Percentiles rank a stretch among this genome's conserved stretches.
These are phyloP conservation scores for Atta cephalotes DNA, from an alignment of 1,140 invertebrate genomes.

Conservation along the genomic window DNA sequence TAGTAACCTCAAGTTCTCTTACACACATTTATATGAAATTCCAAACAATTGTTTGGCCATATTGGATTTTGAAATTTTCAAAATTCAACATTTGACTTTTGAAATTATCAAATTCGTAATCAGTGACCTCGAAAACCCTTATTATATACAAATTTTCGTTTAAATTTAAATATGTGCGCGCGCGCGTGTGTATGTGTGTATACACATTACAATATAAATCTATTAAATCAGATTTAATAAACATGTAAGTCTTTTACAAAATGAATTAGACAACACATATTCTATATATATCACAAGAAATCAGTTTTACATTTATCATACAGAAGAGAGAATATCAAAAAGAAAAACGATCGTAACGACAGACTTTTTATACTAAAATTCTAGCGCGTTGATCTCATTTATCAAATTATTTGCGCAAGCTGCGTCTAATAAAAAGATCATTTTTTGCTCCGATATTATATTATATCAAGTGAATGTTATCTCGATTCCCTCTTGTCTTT, in stretches of 20 bases:
- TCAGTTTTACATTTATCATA: conserved; percentile 14
- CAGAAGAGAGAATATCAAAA: background rate
- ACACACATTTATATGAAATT: too few relatives aligned
- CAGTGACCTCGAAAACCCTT: too few relatives aligned
- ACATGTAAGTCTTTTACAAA: background rate
- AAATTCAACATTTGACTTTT: too few relatives aligned
- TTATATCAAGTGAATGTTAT: conserved; percentile 28
- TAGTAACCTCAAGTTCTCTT: too few relatives aligned
- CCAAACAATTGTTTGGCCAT: too few relatives aligned
- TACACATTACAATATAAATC: background rate
- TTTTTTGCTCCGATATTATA: conserved; percentile 36
- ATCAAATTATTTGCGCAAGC: conserved; percentile 36
- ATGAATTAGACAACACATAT: background rate
- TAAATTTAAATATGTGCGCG: too few relatives aligned
- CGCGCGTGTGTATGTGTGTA: too few relatives aligned
- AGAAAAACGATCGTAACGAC: conserved; percentile 28
- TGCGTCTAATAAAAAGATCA: conserved; percentile 40
- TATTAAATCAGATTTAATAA: conserved; percentile 15
- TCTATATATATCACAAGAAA: background rate
- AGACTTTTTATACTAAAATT: conserved; percentile 7
- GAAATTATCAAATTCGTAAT: too few relatives aligned
- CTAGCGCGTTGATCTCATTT: conserved; percentile 29
- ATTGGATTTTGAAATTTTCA: too few relatives aligned
- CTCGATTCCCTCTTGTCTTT: conserved; percentile 48
- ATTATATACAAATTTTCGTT: too few relatives aligned